Conservation (phyloP, 1,140 invertebrate genomes). For the Drosophila sp. region DNA sequence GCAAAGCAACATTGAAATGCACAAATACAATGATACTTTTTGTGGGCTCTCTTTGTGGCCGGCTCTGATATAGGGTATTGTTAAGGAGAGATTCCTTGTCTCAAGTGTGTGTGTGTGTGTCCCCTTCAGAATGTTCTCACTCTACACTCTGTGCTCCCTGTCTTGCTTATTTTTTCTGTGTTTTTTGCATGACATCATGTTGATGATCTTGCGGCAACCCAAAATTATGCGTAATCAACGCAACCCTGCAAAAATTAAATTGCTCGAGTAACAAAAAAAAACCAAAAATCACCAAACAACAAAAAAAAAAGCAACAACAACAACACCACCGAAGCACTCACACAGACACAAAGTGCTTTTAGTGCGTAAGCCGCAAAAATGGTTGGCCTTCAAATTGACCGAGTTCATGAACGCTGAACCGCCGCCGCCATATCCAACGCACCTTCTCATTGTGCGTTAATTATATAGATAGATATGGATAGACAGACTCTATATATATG, state of each 20-base stretch:
- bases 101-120: neutral
- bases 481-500: conserved; percentile 16
- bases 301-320: conserved; percentile 19
- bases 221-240: conserved; percentile 77
- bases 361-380: conserved; percentile 75
- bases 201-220: conserved; percentile 40
- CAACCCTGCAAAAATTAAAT: conserved; percentile 70
- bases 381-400: conserved; percentile 79
- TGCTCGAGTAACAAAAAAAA: conserved; percentile 56
- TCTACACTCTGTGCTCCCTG: neutral
- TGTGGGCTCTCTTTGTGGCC: too few species aligned
- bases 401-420: conserved; percentile 71
- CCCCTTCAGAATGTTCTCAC: conserved; percentile 3
- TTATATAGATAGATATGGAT: conserved; percentile 64
- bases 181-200: conserved; percentile 66
- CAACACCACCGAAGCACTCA: conserved; percentile 12
- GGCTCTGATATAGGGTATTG: neutral
- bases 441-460: conserved; percentile 80
- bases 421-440: conserved; percentile 40
- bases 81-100: neutral
- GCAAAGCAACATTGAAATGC: too few species aligned
- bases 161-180: neutral
- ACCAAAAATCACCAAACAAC: conserved; percentile 22
- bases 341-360: conserved; percentile 53
- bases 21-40: too few species aligned